Evolutionary conservation across 1,140 invertebrate genomes (phyloP).

Genomic region (Chironomus striatipennis): DNA sequence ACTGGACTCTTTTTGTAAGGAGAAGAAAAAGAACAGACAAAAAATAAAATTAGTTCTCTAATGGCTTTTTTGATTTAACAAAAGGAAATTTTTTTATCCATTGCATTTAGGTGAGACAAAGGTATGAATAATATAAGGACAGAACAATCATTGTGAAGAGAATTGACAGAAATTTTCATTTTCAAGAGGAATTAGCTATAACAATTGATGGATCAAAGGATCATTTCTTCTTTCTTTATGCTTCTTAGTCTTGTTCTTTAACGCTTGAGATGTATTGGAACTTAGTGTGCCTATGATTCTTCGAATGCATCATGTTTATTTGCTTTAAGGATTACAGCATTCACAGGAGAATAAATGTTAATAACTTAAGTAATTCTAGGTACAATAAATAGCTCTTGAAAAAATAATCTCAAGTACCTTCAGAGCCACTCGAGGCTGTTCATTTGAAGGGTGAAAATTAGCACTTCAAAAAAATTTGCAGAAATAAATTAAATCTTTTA

Average conservation of each 20-base stretch:
- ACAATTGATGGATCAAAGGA: slow-evolving; percentile 10
- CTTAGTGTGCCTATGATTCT: not conserved
- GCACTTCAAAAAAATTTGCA: not conserved
- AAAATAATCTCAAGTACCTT: not conserved
- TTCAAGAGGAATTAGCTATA: slow-evolving; percentile 1
- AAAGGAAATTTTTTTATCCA: not conserved
- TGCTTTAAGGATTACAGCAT: slow-evolving; percentile 9
- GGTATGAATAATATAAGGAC: not conserved
- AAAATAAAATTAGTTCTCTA: slow-evolving; percentile 19
- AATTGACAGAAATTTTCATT: slow-evolving; percentile 16
- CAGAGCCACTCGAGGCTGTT: not conserved
- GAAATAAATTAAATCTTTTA: no score
- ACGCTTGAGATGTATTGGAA: no score
- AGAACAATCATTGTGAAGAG: not conserved
- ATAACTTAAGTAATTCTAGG: not conserved
- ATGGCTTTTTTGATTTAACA: not conserved
- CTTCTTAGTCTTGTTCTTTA: not conserved
- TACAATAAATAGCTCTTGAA: slow-evolving; percentile 9
- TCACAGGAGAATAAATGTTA: not conserved
- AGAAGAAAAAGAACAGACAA: no score
- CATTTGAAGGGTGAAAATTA: not conserved
- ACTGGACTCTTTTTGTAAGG: not conserved
- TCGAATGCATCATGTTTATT: slow-evolving; percentile 11
- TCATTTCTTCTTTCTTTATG: not conserved
- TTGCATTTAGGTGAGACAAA: not conserved